Evolutionary conservation across 2,113 vertebrate species (phyloP).

Genomic region (Mesitornis unicolor): DNA sequence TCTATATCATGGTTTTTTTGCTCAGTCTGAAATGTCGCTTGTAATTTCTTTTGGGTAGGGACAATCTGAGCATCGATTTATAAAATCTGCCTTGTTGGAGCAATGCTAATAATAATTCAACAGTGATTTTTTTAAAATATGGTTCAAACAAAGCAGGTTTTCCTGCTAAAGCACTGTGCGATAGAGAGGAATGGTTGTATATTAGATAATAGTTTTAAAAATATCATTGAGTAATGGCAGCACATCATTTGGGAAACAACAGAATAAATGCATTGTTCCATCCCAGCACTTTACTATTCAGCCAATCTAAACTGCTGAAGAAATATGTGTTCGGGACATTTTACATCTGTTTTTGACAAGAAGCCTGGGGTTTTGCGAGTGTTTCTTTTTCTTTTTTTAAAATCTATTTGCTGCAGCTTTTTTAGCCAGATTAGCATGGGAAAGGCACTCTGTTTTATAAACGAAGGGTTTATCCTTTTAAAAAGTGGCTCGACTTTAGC

Average conservation of each 20-base stretch:
- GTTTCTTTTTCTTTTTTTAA: neutral
- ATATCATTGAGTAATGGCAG: constrained; percentile 15
- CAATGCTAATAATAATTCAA: neutral
- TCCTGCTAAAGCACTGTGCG: neutral
- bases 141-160: neutral
- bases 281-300: constrained; percentile 6
- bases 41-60: neutral
- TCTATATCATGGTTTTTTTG: rapidly evolving
- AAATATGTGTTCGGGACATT: constrained; percentile 70
- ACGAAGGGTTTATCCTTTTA: neutral
- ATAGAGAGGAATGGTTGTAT: neutral
- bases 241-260: constrained; percentile 56
- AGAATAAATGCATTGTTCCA: constrained; percentile 57
- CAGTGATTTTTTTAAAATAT: neutral
- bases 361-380: constrained; percentile 34
- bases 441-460: neutral
- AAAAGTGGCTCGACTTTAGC: neutral
- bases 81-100: neutral
- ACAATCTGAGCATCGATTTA: neutral
- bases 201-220: neutral
- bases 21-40: neutral
- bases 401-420: constrained; percentile 1
- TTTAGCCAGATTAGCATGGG: neutral
- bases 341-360: constrained; percentile 77
- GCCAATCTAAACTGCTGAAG: constrained; percentile 62